Conservation (phyloP, 1,140 invertebrate genomes). For the Antheraea mylitta region DNA sequence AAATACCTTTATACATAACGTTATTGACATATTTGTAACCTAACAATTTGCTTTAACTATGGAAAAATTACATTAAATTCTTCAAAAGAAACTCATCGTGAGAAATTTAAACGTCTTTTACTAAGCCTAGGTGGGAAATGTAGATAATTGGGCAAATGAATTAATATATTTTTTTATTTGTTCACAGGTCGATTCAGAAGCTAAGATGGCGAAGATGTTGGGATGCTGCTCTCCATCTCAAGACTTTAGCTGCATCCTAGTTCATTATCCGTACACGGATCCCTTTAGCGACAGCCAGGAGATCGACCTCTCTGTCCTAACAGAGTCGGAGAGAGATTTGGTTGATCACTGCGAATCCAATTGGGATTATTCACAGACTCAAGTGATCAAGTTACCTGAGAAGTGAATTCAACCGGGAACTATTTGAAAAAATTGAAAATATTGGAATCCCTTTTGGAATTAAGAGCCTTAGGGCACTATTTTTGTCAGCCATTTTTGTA, state of each 20-base stretch:
- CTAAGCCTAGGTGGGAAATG: no score
- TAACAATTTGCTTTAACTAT: no score
- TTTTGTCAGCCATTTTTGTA: slow-evolving; percentile 21
- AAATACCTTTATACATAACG: not conserved
- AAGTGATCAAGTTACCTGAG: slow-evolving; percentile 79
- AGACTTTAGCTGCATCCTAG: slow-evolving; percentile 79
- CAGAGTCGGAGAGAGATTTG: slow-evolving; percentile 74
- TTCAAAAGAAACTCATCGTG: no score
- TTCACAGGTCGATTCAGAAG: slow-evolving; percentile 76
- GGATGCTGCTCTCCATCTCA: slow-evolving; percentile 53
- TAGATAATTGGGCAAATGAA: not conserved
- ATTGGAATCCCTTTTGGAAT: not conserved
- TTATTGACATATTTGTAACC: no score
- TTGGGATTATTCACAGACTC: slow-evolving; percentile 75
- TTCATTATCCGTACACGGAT: slow-evolving; percentile 73
- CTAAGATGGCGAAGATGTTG: slow-evolving; percentile 77
- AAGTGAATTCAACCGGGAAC: slow-evolving; percentile 58
- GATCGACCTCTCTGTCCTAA: slow-evolving; percentile 56
- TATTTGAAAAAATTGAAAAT: slow-evolving; percentile 32
- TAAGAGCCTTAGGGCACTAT: not conserved
- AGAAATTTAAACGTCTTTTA: no score
- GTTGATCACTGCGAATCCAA: slow-evolving; percentile 80
- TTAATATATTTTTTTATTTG: slow-evolving; percentile 33
- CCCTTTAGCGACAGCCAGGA: slow-evolving; percentile 74
- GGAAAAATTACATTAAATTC: no score